phyloP scores from a whole-genome alignment of 2,797 vertebrate genomes.

The Huso huso region DNA sequence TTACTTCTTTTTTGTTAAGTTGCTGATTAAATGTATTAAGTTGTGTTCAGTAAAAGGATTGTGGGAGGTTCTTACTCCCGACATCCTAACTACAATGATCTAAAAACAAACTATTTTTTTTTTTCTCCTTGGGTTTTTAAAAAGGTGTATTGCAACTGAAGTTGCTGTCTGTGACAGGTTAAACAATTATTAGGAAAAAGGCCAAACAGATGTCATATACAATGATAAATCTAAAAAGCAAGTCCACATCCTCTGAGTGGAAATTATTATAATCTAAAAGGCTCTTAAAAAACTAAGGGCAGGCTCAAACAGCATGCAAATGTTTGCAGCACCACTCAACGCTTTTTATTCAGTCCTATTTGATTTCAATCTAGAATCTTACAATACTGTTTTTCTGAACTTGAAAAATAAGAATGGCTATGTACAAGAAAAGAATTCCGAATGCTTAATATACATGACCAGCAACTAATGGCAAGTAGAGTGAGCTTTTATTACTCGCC shows the following conservation, averaged over 20 bases:
- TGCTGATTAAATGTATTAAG: no score
- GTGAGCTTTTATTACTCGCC: not conserved
- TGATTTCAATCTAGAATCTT: not conserved
- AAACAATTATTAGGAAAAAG: constrained; percentile 6
- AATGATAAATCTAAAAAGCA: constrained; percentile 2
- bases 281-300: constrained; percentile 9
- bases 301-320: constrained; percentile 6
- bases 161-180: no score
- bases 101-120: no score
- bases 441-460: not conserved
- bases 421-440: not conserved
- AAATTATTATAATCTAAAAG: constrained; percentile 1
- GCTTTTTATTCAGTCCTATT: not conserved
- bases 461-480: not conserved
- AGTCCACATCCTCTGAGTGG: constrained; percentile 1
- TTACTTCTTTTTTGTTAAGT: no score
- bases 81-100: no score
- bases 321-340: constrained; percentile 2
- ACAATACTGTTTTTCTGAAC: not conserved
- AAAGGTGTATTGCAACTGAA: no score
- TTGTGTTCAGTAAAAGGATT: no score
- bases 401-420: not conserved
- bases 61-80: no score
- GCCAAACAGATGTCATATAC: constrained; percentile 7
- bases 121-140: no score